Evolutionary conservation across 2,797 vertebrate genomes (phyloP), one percentile per base, ranked within the genome.

Genomic region (Chaenodraco wilsoni): DNA sequence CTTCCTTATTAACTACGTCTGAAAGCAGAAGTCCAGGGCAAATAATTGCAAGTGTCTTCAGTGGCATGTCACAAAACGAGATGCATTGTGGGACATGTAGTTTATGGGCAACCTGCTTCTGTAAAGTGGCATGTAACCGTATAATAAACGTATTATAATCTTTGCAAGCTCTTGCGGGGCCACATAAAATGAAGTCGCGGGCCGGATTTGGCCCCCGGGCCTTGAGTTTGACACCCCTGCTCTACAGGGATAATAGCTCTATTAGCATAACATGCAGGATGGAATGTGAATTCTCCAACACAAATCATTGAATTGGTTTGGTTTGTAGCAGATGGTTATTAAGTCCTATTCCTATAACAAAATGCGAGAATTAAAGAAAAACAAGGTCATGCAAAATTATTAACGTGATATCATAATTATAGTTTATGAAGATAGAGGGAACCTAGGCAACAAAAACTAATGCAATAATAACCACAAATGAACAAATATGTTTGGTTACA

Each of bases 171-270:
- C 19, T 19, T 19, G 19, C 19, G 19, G 19, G 19, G 19, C 19
- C 19, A 19, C 19, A 19, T 19, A 19, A 19, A 19, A 19, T 19
- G 19, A 19, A 19, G 19, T 19, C 19, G 19, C 19, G 19, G 19
- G 19, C 19, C 19, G 19, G 19, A 19, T 19, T 19, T 19, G 19
- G 19, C 19, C 19, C 19, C 19, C 19, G 19, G 19, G 19, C 19
- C 19, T 19, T 19, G 21, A 21, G 21, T 21, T 21, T 21, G 21
- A 21, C 21, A 21, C 21, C 21, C 21, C 21, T 74, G 21, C 67
- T 49, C 55, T 31, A 31, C 43, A 17, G 16, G 64, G 59, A 49
- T 19, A 57, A 81, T 59, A 13, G 14, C 56, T 70, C 23, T 62
- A 19, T 68, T 72, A 65, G 41, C 65, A 15, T 21, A 37, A 50